phyloP scores from a whole-genome alignment of 2,113 vertebrate species.

The Sitta europaea region DNA sequence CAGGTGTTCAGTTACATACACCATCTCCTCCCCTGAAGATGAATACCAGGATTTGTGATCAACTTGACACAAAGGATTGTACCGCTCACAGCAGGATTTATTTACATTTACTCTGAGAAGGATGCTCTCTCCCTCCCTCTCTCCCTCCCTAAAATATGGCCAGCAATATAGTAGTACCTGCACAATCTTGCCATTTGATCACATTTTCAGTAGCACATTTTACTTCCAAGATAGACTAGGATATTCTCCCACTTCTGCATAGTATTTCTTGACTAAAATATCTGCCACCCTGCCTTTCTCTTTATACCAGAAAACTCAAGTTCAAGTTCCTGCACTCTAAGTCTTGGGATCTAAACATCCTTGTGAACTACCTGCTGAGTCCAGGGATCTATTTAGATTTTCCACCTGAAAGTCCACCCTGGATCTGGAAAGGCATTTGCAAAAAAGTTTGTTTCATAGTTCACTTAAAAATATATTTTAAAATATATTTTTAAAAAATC shows the following conservation, averaged over 20 bases:
- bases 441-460: no score
- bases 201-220: background rate
- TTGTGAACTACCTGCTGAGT: background rate
- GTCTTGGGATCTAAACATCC: background rate
- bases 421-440: background rate
- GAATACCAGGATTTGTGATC: conserved; percentile 79
- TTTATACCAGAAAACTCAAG: background rate
- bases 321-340: background rate
- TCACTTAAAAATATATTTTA: no score
- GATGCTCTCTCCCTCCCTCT: conserved; percentile 74
- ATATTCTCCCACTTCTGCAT: background rate
- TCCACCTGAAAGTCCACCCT: background rate
- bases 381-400: background rate
- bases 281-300: background rate
- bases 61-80: conserved; percentile 85
- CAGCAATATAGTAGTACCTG: background rate
- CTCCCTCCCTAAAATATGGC: conserved; percentile 33
- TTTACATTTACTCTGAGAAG: conserved; percentile 81
- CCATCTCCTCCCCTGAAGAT: conserved; percentile 76
- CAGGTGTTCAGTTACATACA: conserved; percentile 77
- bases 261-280: background rate
- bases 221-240: background rate
- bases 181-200: background rate
- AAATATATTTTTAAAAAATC: no score
- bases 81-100: conserved; percentile 80